Evolutionary conservation across 2,113 vertebrate species (phyloP).

Genomic region (Passer montanus): DNA sequence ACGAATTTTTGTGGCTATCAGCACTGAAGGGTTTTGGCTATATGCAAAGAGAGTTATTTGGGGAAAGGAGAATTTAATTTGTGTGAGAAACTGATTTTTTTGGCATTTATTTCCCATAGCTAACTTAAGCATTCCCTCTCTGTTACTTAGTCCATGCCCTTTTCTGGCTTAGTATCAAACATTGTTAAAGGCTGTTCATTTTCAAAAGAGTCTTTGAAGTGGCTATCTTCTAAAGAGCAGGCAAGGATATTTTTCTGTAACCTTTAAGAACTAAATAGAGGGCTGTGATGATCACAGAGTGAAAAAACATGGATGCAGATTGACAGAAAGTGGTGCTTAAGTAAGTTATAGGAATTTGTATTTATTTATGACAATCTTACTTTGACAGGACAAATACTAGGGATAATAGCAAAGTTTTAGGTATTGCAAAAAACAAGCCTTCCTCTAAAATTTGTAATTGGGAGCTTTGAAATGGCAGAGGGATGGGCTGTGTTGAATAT

Average conservation of each 20-base stretch:
- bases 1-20: background rate
- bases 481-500: background rate
- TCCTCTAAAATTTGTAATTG: background rate
- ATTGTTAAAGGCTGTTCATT: constrained; percentile 42
- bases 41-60: background rate
- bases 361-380: constrained; percentile 4
- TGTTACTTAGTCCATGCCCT: background rate
- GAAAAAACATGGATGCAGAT: constrained; percentile 3
- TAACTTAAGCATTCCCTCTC: constrained; percentile 21
- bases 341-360: background rate
- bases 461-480: background rate
- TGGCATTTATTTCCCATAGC: constrained; percentile 25
- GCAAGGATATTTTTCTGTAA: constrained; percentile 53
- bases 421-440: background rate
- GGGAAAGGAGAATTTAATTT: background rate
- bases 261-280: constrained; percentile 38
- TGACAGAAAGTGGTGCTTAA: background rate
- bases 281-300: background rate
- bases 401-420: background rate
- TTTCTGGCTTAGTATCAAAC: constrained; percentile 54
- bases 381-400: background rate
- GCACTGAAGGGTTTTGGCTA: background rate
- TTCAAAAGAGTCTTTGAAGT: constrained; percentile 62
- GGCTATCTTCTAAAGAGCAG: constrained; percentile 65
- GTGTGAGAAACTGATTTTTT: background rate